Evolutionary conservation across 2,113 vertebrate genomes (phyloP).

Genomic region (Geococcyx californianus): DNA sequence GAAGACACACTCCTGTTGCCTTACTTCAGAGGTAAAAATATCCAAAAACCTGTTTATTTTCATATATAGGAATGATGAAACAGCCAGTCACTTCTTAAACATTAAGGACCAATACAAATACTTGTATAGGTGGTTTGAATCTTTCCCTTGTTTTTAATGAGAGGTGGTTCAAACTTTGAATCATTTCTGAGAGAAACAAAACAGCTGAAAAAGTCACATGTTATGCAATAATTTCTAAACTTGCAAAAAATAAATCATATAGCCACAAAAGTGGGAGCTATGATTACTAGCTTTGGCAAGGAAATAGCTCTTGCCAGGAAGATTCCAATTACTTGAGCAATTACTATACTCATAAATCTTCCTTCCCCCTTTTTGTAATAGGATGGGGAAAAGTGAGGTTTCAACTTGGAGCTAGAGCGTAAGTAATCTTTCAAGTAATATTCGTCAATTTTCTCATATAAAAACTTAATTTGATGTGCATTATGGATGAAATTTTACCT

Average conservation of each 20-base stretch:
- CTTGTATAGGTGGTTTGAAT: not conserved
- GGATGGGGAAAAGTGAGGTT: not conserved
- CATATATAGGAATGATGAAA: not conserved
- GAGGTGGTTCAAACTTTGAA: not conserved
- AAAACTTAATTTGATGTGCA: conserved; percentile 14
- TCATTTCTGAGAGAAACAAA: not conserved
- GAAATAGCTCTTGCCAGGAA: not conserved
- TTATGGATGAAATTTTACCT: not conserved
- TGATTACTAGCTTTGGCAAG: not conserved
- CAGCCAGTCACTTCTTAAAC: not conserved
- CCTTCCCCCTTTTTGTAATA: not conserved
- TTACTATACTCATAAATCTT: not conserved
- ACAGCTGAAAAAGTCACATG: not conserved
- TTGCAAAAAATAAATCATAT: not conserved
- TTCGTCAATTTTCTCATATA: not conserved
- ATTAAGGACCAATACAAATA: not conserved
- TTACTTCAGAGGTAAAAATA: not conserved
- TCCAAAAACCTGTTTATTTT: not conserved
- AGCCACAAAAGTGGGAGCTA: not conserved
- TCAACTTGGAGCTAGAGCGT: not conserved
- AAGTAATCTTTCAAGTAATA: not conserved
- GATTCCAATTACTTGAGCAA: not conserved
- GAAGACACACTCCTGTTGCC: not conserved
- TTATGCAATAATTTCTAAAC: not conserved
- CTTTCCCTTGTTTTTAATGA: not conserved